Conservation (phyloP, 2,888 invertebrate genomes). For the Hemaris fuciformis region DNA sequence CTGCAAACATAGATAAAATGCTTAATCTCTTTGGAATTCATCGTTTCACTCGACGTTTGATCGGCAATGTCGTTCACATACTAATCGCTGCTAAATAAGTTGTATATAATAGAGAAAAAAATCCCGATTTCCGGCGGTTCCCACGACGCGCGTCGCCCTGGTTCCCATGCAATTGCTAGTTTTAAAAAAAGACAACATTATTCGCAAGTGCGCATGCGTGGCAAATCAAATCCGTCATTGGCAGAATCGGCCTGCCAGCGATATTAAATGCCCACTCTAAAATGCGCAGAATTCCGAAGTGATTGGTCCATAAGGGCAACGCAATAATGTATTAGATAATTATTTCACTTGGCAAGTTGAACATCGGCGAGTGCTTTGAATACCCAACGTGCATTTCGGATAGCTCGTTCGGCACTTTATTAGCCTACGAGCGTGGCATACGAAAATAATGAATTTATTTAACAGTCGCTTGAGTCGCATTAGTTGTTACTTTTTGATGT, state of each 20-base stretch:
- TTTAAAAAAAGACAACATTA: slow-evolving; percentile 54
- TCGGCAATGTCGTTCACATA: slow-evolving; percentile 43
- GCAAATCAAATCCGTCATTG: slow-evolving; percentile 58
- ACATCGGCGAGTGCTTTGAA: slow-evolving; percentile 40
- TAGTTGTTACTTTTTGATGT: slow-evolving; percentile 4
- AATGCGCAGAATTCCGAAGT: slow-evolving; percentile 56
- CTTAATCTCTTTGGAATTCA: neutral
- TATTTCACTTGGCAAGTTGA: slow-evolving; percentile 39
- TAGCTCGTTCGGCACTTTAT: slow-evolving; percentile 13
- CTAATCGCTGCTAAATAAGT: slow-evolving; percentile 43
- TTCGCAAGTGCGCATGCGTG: slow-evolving; percentile 63
- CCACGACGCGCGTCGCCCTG: slow-evolving; percentile 63
- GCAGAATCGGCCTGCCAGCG: slow-evolving; percentile 46
- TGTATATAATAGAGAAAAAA: slow-evolving; percentile 51
- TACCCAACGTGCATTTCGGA: slow-evolving; percentile 32
- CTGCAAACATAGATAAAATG: neutral
- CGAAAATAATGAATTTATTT: slow-evolving; percentile 8
- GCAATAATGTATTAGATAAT: slow-evolving; percentile 54
- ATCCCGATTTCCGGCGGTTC: slow-evolving; percentile 62
- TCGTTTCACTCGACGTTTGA: slow-evolving; percentile 22
- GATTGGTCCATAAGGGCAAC: slow-evolving; percentile 53
- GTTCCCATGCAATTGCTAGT: slow-evolving; percentile 63
- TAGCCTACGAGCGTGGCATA: slow-evolving; percentile 4
- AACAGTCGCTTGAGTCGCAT: neutral
- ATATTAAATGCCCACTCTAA: slow-evolving; percentile 52